Evolutionary conservation across 1,140 invertebrate species (phyloP), one percentile per base, ranked within the genome.

Genomic region (Pectinophora gossypiella): DNA sequence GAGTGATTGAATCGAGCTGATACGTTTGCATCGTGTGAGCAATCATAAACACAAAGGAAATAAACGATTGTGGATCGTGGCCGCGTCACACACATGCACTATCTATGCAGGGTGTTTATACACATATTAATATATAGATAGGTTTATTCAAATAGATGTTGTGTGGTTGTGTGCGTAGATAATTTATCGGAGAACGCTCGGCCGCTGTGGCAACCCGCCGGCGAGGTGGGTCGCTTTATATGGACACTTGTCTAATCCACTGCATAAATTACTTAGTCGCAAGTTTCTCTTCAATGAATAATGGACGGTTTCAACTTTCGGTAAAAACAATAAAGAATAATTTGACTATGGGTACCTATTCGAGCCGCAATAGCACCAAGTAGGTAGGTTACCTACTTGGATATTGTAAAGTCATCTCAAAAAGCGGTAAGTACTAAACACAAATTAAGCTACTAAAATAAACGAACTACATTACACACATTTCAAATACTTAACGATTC

Each of bases 281-380:
- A 73, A 66, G 76, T 83, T 80, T 80, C 79, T 80, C 74, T 68
- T 72, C 73, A 75, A 83, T 78, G 70, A 71, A 63, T 75, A 74
- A 76, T 70, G 59, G 48, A 66, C 61, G 55, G 61, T 27, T 27
- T 6, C 23, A 65, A n/a, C n/a, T n/a, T n/a, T n/a, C n/a, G n/a
- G n/a, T n/a, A n/a, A n/a, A n/a, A n/a, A n/a, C n/a, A n/a, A n/a
- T 67, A 63, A 71, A 65, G 63, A 69, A 69, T 69, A 68, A 72
- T 64, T 68, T 67, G 68, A 64, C 64, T 69, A 59, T 63, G 55
- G 59, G 63, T 61, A 63, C 54, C n/a, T n/a, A n/a, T n/a, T n/a
- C n/a, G n/a, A n/a, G n/a, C n/a, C n/a, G n/a, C n/a, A n/a, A n/a
- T n/a, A n/a, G n/a, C n/a, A n/a, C n/a, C n/a, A n/a, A n/a, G n/a